Percentiles rank a stretch among this genome's conserved stretches.
Conservation (phyloP, 2,113 vertebrate species). For the Brachyhypopomus occidentalis region DNA sequence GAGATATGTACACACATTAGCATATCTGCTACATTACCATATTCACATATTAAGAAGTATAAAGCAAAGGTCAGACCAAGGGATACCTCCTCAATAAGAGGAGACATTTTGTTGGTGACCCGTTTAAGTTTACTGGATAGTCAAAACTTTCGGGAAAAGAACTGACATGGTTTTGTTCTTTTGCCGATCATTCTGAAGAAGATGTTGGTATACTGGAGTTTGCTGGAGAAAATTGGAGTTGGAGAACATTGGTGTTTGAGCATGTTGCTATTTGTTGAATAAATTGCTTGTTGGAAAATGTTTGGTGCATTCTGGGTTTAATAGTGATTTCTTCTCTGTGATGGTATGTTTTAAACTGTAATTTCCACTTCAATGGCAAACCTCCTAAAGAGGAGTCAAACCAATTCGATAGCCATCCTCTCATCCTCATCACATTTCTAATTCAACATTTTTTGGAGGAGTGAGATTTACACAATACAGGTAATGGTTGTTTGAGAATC, state of each 20-base stretch:
- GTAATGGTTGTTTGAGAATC: conserved; percentile 46
- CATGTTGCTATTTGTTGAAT: background rate
- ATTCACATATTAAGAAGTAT: no score
- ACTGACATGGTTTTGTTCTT: no score
- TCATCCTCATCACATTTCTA: conserved; percentile 27
- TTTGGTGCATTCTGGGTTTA: background rate
- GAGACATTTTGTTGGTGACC: no score
- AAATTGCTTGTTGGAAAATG: background rate
- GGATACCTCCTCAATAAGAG: background rate
- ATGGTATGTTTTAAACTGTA: conserved; percentile 7
- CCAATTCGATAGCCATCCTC: conserved; percentile 39
- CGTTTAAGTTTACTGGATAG: no score
- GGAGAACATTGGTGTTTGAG: background rate
- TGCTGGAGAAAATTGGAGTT: background rate
- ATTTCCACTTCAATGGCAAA: conserved; percentile 20
- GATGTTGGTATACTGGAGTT: no score
- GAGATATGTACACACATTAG: background rate
- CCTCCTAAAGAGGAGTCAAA: background rate
- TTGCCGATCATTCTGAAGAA: no score
- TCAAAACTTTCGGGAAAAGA: no score
- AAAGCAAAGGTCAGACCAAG: background rate
- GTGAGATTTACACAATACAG: conserved; percentile 17
- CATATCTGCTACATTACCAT: background rate
- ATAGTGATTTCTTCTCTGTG: conserved; percentile 1
- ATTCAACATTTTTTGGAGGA: conserved; percentile 45